Percentiles rank a stretch among this genome's conserved stretches.
These are phyloP conservation scores for Archips crataeganus DNA, from an alignment of 2,888 invertebrate genomes.

Conservation along the genomic window DNA sequence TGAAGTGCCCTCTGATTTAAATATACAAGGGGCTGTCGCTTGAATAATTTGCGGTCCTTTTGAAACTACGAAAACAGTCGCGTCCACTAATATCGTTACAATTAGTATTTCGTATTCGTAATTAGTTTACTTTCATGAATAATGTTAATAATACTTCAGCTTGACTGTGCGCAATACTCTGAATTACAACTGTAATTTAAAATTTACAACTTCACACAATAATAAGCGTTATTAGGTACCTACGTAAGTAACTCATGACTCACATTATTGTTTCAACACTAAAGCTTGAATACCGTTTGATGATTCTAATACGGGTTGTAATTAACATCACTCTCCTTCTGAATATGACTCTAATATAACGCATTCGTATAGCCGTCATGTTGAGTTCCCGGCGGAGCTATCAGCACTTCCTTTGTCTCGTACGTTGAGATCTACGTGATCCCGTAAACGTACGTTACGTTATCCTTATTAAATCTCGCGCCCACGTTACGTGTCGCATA, in stretches of 20 bases:
- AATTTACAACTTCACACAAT: background rate
- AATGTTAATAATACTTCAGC: background rate
- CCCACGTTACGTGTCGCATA: slow-evolving; percentile 24
- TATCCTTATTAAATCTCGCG: slow-evolving; percentile 39
- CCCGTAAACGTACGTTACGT: slow-evolving; percentile 18
- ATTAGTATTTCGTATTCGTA: slow-evolving; percentile 5
- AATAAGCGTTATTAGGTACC: background rate
- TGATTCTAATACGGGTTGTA: background rate
- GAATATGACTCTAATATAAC: slow-evolving; percentile 6
- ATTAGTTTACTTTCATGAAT: slow-evolving; percentile 12
- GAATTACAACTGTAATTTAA: background rate
- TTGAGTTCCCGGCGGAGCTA: slow-evolving; percentile 16
- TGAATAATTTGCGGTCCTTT: slow-evolving; percentile 14
- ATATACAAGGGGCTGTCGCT: background rate
- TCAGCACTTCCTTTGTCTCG: slow-evolving; percentile 24
- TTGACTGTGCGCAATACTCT: background rate
- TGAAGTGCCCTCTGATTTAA: slow-evolving; percentile 18
- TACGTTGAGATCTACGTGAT: slow-evolving; percentile 13
- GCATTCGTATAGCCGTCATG: slow-evolving; percentile 2
- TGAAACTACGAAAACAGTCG: background rate
- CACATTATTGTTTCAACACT: background rate
- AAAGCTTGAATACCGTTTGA: slow-evolving; percentile 1
- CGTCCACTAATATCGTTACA: slow-evolving; percentile 4
- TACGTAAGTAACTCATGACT: background rate
- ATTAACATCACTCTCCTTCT: background rate